These are phyloP conservation scores for Papilio helenus DNA, from an alignment of 1,140 invertebrate genomes.

Conservation along the genomic window DNA sequence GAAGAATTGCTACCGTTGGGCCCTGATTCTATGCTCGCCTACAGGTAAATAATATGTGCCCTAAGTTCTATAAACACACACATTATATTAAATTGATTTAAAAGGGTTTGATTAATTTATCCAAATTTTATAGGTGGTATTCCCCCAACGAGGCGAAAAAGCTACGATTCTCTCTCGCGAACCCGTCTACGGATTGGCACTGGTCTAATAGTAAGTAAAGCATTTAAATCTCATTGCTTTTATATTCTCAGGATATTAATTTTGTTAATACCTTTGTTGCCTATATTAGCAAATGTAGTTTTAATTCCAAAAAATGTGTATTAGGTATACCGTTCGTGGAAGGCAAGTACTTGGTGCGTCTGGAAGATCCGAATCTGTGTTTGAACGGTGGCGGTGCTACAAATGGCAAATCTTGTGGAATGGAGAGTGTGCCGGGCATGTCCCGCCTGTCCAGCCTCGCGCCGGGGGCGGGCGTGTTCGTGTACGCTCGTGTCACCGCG, in stretches of 20 bases:
- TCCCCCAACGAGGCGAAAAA: slow-evolving; percentile 64
- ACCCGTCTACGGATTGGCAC: slow-evolving; percentile 58
- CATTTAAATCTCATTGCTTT: too few species aligned
- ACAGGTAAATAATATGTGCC: not conserved
- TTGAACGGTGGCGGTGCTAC: not conserved
- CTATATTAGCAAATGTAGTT: slow-evolving; percentile 2
- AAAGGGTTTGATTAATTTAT: not conserved
- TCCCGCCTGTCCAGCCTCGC: not conserved
- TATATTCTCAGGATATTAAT: too few species aligned
- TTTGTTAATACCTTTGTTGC: not conserved
- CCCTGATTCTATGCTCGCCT: not conserved
- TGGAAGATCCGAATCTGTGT: slow-evolving; percentile 46
- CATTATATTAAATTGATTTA: not conserved
- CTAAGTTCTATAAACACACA: too few species aligned
- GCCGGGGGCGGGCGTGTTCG: slow-evolving; percentile 40
- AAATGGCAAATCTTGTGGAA: not conserved
- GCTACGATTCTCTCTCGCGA: slow-evolving; percentile 54
- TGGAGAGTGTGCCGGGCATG: not conserved
- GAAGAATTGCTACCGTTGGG: slow-evolving; percentile 9
- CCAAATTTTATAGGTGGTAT: slow-evolving; percentile 76
- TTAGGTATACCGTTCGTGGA: slow-evolving; percentile 58
- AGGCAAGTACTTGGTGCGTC: slow-evolving; percentile 48
- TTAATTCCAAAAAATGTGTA: not conserved
- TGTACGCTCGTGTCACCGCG: slow-evolving; percentile 53
- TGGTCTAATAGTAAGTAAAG: slow-evolving; percentile 65